These are phyloP conservation scores for Willowsia nigromaculata DNA, from an alignment of 2,888 invertebrate species.

Conservation along the genomic window DNA sequence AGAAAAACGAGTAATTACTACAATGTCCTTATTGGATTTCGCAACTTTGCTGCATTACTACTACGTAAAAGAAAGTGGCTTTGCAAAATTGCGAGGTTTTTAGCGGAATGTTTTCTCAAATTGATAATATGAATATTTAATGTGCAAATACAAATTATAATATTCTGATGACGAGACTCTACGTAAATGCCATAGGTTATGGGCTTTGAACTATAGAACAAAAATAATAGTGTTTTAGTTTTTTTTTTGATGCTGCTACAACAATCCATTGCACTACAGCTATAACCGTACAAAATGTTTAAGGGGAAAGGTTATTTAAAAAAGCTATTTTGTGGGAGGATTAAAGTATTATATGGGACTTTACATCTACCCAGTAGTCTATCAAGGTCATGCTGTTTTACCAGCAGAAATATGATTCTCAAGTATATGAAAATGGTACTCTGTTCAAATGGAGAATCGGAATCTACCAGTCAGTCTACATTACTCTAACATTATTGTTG, in stretches of 20 bases:
- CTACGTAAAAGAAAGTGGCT: neutral
- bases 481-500: neutral
- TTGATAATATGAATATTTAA: neutral
- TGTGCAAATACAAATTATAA: neutral
- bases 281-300: neutral
- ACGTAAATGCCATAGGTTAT: neutral
- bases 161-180: neutral
- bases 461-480: too few species aligned
- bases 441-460: too few species aligned
- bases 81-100: neutral
- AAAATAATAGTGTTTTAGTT: neutral
- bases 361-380: neutral
- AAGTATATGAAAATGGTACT: neutral
- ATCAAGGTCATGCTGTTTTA: conserved; percentile 5
- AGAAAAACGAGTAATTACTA: neutral
- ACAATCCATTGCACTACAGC: neutral
- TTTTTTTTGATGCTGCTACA: neutral
- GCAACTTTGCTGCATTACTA: neutral
- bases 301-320: neutral
- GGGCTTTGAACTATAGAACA: neutral
- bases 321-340: conserved; percentile 9
- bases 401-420: neutral
- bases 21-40: neutral
- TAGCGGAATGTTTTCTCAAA: neutral
- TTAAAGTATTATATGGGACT: conserved; percentile 17